phyloP scores from a whole-genome alignment of 2,113 vertebrate genomes.

The Vombatus ursinus region DNA sequence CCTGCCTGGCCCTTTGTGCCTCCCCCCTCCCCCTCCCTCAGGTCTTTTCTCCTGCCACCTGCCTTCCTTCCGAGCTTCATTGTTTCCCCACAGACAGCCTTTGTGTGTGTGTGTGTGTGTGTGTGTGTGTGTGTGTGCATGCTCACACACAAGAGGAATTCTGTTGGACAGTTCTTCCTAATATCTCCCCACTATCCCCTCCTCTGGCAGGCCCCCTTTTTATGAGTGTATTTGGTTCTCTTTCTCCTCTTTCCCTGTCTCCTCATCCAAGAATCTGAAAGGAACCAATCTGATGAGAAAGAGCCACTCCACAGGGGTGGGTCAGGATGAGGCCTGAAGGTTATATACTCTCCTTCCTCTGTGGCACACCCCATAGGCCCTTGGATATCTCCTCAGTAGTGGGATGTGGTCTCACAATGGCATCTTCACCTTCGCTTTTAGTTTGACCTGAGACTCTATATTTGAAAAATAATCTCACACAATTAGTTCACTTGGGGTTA shows the following conservation, averaged over 20 bases:
- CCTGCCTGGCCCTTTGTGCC: not conserved
- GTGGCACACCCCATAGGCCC: not conserved
- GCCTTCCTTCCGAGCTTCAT: not conserved
- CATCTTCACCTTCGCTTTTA: not conserved
- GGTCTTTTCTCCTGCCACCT: constrained; percentile 32
- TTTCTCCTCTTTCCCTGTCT: too few relatives aligned
- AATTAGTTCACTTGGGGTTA: not conserved
- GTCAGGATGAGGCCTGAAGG: not conserved
- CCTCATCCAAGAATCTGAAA: constrained; percentile 10
- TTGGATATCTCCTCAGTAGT: not conserved
- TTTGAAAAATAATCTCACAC: not conserved
- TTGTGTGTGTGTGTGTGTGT: not conserved
- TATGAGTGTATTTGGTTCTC: not conserved
- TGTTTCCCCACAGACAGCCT: not conserved
- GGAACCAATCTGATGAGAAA: not conserved
- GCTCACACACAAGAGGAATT: not conserved
- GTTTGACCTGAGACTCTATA: not conserved
- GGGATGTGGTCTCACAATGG: constrained; percentile 29
- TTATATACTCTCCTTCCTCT: constrained; percentile 1
- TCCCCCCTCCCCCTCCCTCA: not conserved
- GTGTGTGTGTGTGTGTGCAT: not conserved
- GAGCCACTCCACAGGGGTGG: not conserved
- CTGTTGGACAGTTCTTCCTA: constrained; percentile 1
- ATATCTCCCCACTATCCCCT: not conserved
- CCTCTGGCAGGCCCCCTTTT: not conserved